phyloP scores from a whole-genome alignment of 2,113 vertebrate species.

The Fulmarus glacialis region DNA sequence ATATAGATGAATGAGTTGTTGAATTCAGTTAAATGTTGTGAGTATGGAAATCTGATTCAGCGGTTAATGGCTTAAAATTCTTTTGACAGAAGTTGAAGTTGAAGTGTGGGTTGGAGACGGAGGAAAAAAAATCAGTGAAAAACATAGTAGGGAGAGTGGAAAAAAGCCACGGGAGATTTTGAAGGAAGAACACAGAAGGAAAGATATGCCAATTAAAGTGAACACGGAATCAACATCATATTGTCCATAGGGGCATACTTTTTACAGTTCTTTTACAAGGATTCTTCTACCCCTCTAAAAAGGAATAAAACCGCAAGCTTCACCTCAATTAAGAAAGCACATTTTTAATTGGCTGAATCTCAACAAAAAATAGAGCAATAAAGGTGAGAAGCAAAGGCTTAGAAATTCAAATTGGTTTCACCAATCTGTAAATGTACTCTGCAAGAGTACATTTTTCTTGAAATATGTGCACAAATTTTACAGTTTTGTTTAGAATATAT shows the following conservation, averaged over 20 bases:
- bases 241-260: neutral
- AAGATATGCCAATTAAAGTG: neutral
- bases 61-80: neutral
- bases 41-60: neutral
- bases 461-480: neutral
- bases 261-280: neutral
- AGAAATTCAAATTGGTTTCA: neutral
- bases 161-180: neutral
- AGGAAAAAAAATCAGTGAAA: neutral
- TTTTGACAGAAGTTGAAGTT: conserved; percentile 3
- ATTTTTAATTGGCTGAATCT: neutral
- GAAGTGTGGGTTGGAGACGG: neutral
- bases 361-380: neutral
- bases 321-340: neutral
- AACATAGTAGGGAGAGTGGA: neutral
- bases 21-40: neutral
- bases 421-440: neutral
- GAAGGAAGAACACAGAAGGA: neutral
- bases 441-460: neutral
- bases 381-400: neutral
- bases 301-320: neutral
- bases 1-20: neutral
- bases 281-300: neutral
- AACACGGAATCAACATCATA: neutral
- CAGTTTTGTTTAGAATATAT: neutral